Base-by-base conservation (phyloP, 2,113 vertebrate genomes). In the Laterallus jamaicensis region DNA sequence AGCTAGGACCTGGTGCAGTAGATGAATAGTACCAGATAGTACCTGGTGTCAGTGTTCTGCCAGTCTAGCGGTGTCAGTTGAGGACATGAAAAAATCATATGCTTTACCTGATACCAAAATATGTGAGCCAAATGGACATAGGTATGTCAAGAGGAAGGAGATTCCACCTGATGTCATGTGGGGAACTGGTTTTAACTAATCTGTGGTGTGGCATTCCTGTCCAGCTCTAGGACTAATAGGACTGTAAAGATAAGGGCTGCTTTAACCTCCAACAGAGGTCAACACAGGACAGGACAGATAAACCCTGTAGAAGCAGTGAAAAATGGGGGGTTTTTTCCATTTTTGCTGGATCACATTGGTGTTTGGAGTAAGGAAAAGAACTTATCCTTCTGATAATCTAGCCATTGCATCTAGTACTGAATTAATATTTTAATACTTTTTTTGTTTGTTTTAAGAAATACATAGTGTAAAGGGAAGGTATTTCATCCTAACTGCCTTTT, bases 281-380 rank as follows among this genome's bases (percentile, higher is more conserved):
- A 89, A 60, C 15, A 37, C n/a, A 78, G 64, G 56, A 55, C 64
- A 75, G 70, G 49, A 62, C 29, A 44, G 62, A 54, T 4, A 58
- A 22, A 50, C 11, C 9, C 42, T 31, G 4, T 1, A 69, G 55
- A 90, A 66, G 31, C 44, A 80, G 6, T 54, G 39, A 62, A 88
- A 69, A 88, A 69, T 44, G 9, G 13, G 7, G 0, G 3, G 9
- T 49, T 79, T 87, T 69, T 54, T 82, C 39, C 0, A 0, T 54
- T 69, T 91, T 91, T 59, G 47, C 6, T 12, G 49, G 25, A 44
- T 32, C 31, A 54, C 6, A 19, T 25, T 62, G 40, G 29, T 60
- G n/a, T 82, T 31, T 66, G 39, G 24, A 16, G 5, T 49, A 75
- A 82, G 24, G 15, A 63, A 8, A 70, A 40, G 39, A 37, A 39